phyloP scores from a whole-genome alignment of 2,888 invertebrate species.

The Dinocampus coccinellae region DNA sequence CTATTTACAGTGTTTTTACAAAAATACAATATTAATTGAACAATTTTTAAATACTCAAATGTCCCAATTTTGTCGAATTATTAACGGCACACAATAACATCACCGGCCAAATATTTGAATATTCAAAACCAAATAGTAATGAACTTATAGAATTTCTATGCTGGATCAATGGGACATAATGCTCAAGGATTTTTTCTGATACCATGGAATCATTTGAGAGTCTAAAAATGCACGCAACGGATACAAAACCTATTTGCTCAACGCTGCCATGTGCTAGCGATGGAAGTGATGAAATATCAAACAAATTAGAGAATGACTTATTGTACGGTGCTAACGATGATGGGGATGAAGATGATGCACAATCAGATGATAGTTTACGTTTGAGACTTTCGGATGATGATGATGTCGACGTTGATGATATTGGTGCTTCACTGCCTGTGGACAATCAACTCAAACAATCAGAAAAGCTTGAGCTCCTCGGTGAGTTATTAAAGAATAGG shows the following conservation, averaged over 20 bases:
- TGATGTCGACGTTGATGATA: conserved; percentile 54
- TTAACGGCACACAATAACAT: neutral
- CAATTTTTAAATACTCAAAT: neutral
- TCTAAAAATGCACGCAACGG: conserved; percentile 52
- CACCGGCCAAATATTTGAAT: neutral
- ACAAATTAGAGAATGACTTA: conserved; percentile 58
- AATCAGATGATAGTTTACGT: conserved; percentile 61
- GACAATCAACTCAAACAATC: conserved; percentile 17
- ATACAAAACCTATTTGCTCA: conserved; percentile 50
- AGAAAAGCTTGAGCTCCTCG: conserved; percentile 25
- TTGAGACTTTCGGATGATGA: conserved; percentile 66
- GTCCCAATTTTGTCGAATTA: neutral
- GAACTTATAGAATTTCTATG: neutral
- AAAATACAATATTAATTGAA: too few relatives aligned
- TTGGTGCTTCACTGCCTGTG: conserved; percentile 17
- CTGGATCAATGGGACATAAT: conserved; percentile 12
- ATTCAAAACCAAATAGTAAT: neutral
- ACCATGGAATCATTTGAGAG: conserved; percentile 60
- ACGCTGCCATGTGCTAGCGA: conserved; percentile 45
- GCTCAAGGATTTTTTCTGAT: neutral
- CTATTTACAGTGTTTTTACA: too few relatives aligned
- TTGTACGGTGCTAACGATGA: conserved; percentile 55
- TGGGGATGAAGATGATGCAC: conserved; percentile 59
- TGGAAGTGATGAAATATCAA: conserved; percentile 51
- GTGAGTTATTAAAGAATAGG: conserved; percentile 39